Evolutionary conservation across 2,797 vertebrate genomes (phyloP).

Genomic region (Acanthornis magna): DNA sequence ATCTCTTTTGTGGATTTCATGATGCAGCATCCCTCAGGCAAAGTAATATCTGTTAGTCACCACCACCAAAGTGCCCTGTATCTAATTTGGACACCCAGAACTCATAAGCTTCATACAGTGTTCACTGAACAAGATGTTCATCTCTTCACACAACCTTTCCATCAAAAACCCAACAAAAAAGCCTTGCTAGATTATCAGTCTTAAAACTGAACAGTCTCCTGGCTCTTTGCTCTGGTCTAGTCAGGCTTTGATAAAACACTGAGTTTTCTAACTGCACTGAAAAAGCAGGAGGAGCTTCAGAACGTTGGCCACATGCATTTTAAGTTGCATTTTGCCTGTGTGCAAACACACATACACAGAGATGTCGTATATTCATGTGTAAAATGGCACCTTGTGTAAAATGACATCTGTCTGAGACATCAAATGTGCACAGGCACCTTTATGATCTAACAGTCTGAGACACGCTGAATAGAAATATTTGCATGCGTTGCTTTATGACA

Average conservation of each 20-base stretch:
- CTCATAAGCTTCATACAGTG: neutral
- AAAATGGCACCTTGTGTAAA: neutral
- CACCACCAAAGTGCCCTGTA: neutral
- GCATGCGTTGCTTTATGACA: neutral
- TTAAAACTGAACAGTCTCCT: neutral
- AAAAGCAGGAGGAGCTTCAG: neutral
- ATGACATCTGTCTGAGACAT: fast-evolving
- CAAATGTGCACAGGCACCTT: neutral
- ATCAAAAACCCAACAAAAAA: neutral
- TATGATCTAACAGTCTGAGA: neutral
- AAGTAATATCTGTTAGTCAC: neutral
- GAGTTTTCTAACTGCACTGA: neutral
- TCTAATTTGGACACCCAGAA: neutral
- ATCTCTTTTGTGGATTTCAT: neutral
- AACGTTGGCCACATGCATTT: fast-evolving
- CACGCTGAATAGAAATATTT: neutral
- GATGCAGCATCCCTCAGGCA: neutral
- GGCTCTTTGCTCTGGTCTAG: neutral
- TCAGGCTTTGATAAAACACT: neutral
- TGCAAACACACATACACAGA: neutral
- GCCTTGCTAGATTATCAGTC: neutral
- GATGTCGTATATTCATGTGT: neutral
- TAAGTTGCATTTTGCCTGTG: neutral
- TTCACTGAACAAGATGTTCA: neutral
- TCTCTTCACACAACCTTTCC: neutral